Percentiles rank a stretch among this genome's conserved stretches.
These are phyloP conservation scores for Sebastiscus albofasciatus DNA, from an alignment of 2,797 vertebrate genomes.

Conservation along the genomic window DNA sequence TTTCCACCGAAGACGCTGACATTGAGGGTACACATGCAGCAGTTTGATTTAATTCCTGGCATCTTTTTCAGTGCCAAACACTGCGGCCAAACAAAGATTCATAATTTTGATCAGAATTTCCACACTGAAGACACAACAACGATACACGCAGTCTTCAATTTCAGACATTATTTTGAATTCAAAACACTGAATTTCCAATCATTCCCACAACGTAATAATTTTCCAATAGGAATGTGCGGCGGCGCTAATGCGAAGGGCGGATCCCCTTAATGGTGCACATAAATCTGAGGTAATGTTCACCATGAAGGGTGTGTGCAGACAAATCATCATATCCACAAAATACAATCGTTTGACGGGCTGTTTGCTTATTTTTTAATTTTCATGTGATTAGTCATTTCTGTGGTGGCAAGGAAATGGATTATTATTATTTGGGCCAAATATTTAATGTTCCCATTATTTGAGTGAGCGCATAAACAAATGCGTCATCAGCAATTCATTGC, in stretches of 20 bases:
- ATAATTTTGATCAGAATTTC: conserved; percentile 61
- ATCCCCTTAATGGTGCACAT: conserved; percentile 52
- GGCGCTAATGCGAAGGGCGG: conserved; percentile 41
- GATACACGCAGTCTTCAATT: background rate
- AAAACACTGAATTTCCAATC: conserved; percentile 29
- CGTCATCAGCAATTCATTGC: conserved; percentile 80
- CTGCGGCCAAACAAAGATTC: conserved; percentile 28
- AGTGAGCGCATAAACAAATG: conserved; percentile 82
- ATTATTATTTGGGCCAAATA: conserved; percentile 86
- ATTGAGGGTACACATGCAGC: conserved; percentile 18
- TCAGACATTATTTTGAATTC: conserved; percentile 5
- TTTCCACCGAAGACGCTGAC: conserved; percentile 70
- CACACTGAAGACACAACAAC: conserved; percentile 24
- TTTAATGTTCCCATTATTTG: conserved; percentile 88
- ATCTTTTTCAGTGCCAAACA: conserved; percentile 22
- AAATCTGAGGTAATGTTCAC: conserved; percentile 67
- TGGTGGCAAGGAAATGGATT: conserved; percentile 78
- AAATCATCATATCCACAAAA: conserved; percentile 69
- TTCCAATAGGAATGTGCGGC: conserved; percentile 31
- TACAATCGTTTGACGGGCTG: conserved; percentile 62
- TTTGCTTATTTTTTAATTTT: conserved; percentile 78
- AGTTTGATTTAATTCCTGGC: conserved; percentile 40
- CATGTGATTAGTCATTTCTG: conserved; percentile 74
- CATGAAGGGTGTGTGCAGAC: conserved; percentile 63
- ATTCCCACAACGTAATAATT: conserved; percentile 17